A percentile compares a stretch with the other conserved stretches of the same genome.
Conservation (phyloP, 2,797 vertebrate genomes). For the Neostethus bicornis region DNA sequence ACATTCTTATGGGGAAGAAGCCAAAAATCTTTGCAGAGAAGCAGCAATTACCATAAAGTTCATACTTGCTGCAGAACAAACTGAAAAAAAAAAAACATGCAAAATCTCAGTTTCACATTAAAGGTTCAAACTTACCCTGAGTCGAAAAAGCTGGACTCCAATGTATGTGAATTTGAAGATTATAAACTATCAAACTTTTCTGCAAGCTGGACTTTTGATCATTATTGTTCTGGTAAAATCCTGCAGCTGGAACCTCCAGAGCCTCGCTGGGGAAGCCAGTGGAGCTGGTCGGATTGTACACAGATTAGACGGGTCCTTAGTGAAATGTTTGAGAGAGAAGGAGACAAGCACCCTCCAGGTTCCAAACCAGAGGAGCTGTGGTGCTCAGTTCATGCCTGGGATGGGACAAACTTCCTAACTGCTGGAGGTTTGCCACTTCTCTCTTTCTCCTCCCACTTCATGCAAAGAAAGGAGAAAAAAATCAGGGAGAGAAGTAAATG, state of each 20-base stretch:
- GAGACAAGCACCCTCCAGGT: slow-evolving; percentile 60
- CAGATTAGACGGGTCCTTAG: slow-evolving; percentile 46
- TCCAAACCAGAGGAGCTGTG: slow-evolving; percentile 76
- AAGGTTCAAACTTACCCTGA: slow-evolving; percentile 71
- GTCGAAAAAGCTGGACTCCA: slow-evolving; percentile 68
- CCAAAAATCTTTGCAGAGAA: slow-evolving; percentile 34
- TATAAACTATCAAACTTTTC: slow-evolving; percentile 46
- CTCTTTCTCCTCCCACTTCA: slow-evolving; percentile 78
- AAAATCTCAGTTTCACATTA: slow-evolving; percentile 9
- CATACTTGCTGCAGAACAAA: slow-evolving; percentile 32
- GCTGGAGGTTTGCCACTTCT: slow-evolving; percentile 74
- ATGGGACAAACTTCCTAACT: slow-evolving; percentile 76
- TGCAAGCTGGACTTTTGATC: slow-evolving; percentile 61
- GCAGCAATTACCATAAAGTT: slow-evolving; percentile 43
- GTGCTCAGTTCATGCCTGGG: slow-evolving; percentile 60
- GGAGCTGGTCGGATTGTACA: slow-evolving; percentile 40
- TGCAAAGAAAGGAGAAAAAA: slow-evolving; percentile 52
- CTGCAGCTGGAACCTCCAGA: slow-evolving; percentile 53
- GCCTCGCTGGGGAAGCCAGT: slow-evolving; percentile 58
- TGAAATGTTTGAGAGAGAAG: slow-evolving; percentile 46
- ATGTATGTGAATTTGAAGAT: slow-evolving; percentile 47
- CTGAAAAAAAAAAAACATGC: slow-evolving; percentile 13
- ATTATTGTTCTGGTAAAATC: slow-evolving; percentile 73
- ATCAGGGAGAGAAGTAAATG: slow-evolving; percentile 60
- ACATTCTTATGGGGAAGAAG: slow-evolving; percentile 58